Percentiles rank a stretch among this genome's conserved stretches.
phyloP scores from a whole-genome alignment of 2,797 vertebrate genomes.

The Lates japonicus region DNA sequence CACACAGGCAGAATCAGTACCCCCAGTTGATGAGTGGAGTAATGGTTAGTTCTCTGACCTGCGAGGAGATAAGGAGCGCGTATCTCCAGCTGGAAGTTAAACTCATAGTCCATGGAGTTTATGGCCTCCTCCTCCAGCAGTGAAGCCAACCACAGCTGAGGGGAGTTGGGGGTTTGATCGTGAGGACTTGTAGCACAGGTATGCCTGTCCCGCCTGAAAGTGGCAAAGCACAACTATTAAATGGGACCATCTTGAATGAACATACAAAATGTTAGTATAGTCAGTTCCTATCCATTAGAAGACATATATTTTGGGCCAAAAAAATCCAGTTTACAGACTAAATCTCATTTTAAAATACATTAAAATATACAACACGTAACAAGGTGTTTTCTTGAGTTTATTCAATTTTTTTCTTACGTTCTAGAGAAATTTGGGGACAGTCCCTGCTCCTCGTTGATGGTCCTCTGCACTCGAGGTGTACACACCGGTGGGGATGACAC shows the following conservation, averaged over 20 bases:
- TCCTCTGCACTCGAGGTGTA: constrained; percentile 90
- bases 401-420: constrained; percentile 79
- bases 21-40: not conserved
- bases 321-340: not conserved
- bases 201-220: constrained; percentile 83
- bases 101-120: constrained; percentile 95
- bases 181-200: constrained; percentile 68
- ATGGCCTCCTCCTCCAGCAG: constrained; percentile 90
- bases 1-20: not conserved
- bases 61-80: constrained; percentile 93
- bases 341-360: not conserved
- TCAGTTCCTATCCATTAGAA: not conserved
- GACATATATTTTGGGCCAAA: not conserved
- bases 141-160: constrained; percentile 86
- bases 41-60: constrained; percentile 83
- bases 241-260: constrained; percentile 1
- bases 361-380: not conserved
- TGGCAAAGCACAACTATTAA: constrained; percentile 28
- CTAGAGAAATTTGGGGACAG: constrained; percentile 86
- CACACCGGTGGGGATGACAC: constrained; percentile 92
- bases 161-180: constrained; percentile 77
- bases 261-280: not conserved
- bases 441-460: constrained; percentile 84
- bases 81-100: constrained; percentile 97
- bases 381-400: not conserved